Base-by-base conservation (phyloP, 2,113 vertebrate genomes). In the Hemiscyllium ocellatum region DNA sequence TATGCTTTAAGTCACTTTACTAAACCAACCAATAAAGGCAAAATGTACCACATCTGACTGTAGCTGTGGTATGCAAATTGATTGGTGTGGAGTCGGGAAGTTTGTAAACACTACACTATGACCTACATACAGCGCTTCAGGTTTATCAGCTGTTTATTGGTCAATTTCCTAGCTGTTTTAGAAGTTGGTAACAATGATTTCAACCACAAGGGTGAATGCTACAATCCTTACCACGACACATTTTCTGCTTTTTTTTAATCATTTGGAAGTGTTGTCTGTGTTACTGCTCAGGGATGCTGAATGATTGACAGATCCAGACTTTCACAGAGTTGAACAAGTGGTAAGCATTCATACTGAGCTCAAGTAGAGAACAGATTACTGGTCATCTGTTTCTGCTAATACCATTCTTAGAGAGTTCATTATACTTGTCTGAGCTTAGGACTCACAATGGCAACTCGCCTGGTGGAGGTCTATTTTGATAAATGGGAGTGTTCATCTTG, bases 31-130 rank as follows among this genome's bases (percentile, higher is more conserved):
- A 65, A 68, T 66, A 93, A 93, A 66, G 89, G 33, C n/a, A 37
- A 33, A 93, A 65, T 22, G 1, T 66, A 93, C 89, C 89, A 93
- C 89, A 93, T 93, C 89, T 66, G 61, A 93, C 15, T 37, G 17
- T 66, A 93, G 89, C 19, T 93, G 89, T 93, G 89, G 89, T 93
- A 68, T 93, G 89, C 89, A 66, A 68, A 93, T 37, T 93, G 89
- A 5, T 26, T 65, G 29, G 56, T 65, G 56, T 91, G 87, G 19
- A 19, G 33, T 65, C 87, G 29, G 26, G 26, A 93, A 66, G 89
- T 68, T 93, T 93, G 68, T 42, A 93, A 93, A 68, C 89, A 93
- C 20, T 66, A 66, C 29, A 66, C 61, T 93, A 61, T 93, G 89
- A 93, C 61, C 89, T 93, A 93, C 61, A 66, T 91, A 66, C n/a